Base-by-base conservation (phyloP, 2,113 vertebrate genomes). In the Brachypodius melanocephalos region DNA sequence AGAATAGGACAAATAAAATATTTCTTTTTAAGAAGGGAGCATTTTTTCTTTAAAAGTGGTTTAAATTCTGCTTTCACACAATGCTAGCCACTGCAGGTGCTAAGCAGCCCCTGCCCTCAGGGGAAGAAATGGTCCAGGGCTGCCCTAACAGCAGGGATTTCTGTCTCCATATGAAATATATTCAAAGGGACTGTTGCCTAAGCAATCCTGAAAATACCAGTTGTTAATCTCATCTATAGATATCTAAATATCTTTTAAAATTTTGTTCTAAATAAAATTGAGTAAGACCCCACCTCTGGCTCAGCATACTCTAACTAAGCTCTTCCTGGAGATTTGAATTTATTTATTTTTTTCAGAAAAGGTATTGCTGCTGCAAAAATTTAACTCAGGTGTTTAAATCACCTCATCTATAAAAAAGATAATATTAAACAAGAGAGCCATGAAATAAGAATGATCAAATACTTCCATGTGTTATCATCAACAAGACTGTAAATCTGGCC, bases 381-480 rank as follows among this genome's bases (percentile, higher is more conserved):
- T 54, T 85, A 83, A 45, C 85, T 67, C 71, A 32, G 32, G 58
- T 77, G 92, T 94, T 87, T 28, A 83, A 91, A 94, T 24, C 24
- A 85, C 9, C 42, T 89, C 84, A 79, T 80, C 85, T 77, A 80
- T 85, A 34, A 74, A 95, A 95, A 84, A n/a, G 76, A 58, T 94
- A 83, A 94, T 85, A 94, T 51, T 91, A 91, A 96, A 73, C 52
- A 82, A 57, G 80, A 95, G 40, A 90, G 78, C 29, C 40, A 91
- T 73, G 82, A 96, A 97, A 88, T 93, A 91, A 88, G 85, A 90
- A 93, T 77, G 88, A 96, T 95, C 67, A 95, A 93, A 74, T 65
- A 57, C 72, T 96, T 88, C 65, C 72, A 88, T 88, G 93, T 12
- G 40, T 90, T 94, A 83, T 85, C 78, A 90, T 97, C 94, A 96